These are phyloP conservation scores for Ichneumon xanthorius DNA, from an alignment of 2,888 invertebrate genomes.

Conservation along the genomic window DNA sequence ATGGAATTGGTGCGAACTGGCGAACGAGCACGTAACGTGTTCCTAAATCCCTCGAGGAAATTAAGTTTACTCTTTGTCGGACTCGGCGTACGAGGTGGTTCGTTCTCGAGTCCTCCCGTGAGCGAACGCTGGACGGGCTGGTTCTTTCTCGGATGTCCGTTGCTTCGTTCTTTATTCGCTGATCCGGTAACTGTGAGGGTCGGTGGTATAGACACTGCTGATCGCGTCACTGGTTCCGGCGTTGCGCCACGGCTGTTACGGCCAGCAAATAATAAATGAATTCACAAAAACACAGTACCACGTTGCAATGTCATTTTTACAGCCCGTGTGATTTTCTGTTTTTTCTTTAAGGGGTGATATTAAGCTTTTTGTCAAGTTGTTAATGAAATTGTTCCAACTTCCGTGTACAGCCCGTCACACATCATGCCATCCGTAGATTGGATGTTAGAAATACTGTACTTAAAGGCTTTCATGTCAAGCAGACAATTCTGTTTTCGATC, in stretches of 20 bases:
- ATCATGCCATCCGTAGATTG: neutral
- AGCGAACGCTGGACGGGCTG: constrained; percentile 78
- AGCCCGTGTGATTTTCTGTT: neutral
- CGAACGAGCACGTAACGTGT: constrained; percentile 86
- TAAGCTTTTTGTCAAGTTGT: neutral
- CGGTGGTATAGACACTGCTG: constrained; percentile 76
- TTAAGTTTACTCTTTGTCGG: constrained; percentile 85
- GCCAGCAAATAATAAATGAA: constrained; percentile 83
- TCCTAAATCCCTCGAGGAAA: constrained; percentile 88
- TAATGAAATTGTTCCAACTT: neutral
- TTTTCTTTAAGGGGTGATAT: neutral
- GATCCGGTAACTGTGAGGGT: constrained; percentile 75
- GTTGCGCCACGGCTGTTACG: constrained; percentile 81
- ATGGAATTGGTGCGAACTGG: constrained; percentile 82
- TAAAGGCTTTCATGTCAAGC: neutral
- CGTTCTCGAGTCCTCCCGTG: constrained; percentile 74
- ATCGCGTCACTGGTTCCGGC: constrained; percentile 77
- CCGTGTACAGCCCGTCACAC: neutral
- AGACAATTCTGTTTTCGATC: neutral
- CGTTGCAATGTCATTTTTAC: constrained; percentile 29
- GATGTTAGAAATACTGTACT: neutral
- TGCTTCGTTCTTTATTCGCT: constrained; percentile 75
- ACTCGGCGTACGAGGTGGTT: constrained; percentile 81
- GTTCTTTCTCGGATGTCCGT: constrained; percentile 71
- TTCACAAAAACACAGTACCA: constrained; percentile 67